Percentiles rank a stretch among this genome's conserved stretches.
phyloP scores from a whole-genome alignment of 2,797 vertebrate species.

The Sebastes trivittatus region DNA sequence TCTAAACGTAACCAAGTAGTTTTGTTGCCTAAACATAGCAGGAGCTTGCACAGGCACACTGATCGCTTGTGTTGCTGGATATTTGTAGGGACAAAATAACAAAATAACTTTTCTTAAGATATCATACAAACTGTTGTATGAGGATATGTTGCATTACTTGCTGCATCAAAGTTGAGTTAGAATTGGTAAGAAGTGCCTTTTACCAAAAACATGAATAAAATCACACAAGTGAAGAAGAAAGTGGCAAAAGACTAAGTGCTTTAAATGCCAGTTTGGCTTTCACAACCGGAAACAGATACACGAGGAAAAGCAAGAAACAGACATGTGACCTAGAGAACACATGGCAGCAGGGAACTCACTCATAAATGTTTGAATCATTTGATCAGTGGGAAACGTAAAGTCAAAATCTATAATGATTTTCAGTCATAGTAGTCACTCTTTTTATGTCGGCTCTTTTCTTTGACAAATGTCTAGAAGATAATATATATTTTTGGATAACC shows the following conservation, averaged over 20 bases:
- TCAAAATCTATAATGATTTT: not conserved
- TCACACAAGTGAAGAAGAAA: not conserved
- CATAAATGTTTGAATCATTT: too few relatives aligned
- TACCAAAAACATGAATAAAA: not conserved
- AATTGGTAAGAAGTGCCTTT: slow-evolving; percentile 7
- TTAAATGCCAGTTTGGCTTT: not conserved
- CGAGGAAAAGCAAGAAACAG: not conserved
- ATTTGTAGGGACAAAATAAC: too few relatives aligned
- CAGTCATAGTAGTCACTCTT: too few relatives aligned
- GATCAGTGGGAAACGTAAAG: not conserved
- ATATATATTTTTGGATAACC: not conserved
- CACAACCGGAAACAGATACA: not conserved
- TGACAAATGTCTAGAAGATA: not conserved
- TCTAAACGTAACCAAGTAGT: too few relatives aligned
- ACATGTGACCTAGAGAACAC: not conserved
- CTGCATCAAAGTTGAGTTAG: not conserved
- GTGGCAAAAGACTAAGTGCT: slow-evolving; percentile 6
- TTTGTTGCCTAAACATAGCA: too few relatives aligned
- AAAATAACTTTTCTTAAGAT: too few relatives aligned
- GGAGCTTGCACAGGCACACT: too few relatives aligned
- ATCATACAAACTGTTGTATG: too few relatives aligned
- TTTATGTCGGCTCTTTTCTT: not conserved
- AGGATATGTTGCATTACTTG: too few relatives aligned
- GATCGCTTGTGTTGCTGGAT: too few relatives aligned
- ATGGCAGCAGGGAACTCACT: not conserved